Conservation (phyloP, 2,888 invertebrate species). For the Ommatoiulus sabulosus region DNA sequence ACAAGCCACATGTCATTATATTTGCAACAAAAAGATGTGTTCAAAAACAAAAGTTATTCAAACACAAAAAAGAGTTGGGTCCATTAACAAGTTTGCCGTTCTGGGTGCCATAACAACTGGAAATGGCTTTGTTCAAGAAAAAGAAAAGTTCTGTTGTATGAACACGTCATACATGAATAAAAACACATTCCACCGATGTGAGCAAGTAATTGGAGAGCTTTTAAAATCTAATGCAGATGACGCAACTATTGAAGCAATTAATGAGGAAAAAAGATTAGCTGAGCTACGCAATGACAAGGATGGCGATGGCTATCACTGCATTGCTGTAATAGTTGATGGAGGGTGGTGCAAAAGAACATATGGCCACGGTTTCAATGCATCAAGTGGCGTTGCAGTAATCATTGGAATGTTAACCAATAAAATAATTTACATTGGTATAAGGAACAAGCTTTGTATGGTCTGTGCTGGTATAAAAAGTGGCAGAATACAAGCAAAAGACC, state of each 20-base stretch:
- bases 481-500: too few species aligned
- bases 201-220: background rate
- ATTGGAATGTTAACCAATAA: background rate
- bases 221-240: background rate
- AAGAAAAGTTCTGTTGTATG: constrained; percentile 13
- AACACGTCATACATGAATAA: background rate
- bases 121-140: background rate
- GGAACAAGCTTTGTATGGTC: constrained; percentile 1
- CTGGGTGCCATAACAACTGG: constrained; percentile 19
- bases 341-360: constrained; percentile 22
- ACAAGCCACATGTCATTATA: background rate
- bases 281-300: background rate
- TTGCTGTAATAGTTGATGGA: background rate
- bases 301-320: background rate
- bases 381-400: background rate
- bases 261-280: constrained; percentile 4
- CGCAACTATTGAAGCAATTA: background rate
- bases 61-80: background rate
- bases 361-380: background rate
- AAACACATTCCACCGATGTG: background rate
- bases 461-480: background rate
- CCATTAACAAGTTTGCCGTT: constrained; percentile 1
- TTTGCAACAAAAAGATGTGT: background rate
- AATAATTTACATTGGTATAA: constrained; percentile 11
- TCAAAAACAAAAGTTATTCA: background rate